Evolutionary conservation across 2,888 invertebrate genomes (phyloP).

Genomic region (Hypercompe scribonia): DNA sequence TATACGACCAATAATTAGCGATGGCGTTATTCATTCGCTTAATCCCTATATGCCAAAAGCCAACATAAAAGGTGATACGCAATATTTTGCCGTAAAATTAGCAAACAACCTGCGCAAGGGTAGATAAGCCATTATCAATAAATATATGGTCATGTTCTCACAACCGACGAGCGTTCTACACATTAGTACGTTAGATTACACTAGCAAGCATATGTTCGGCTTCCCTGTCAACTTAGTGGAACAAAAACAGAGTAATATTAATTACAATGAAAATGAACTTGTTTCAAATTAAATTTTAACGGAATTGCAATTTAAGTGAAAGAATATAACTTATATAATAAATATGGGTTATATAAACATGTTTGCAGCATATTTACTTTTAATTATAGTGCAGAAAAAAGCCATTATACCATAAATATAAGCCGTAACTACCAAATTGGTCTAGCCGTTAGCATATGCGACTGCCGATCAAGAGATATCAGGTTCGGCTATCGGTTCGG

Average conservation of each 20-base stretch:
- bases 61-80: background rate
- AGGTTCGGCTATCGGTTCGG: too few species aligned
- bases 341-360: background rate
- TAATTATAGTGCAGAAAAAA: background rate
- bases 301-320: background rate
- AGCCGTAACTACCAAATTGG: too few species aligned
- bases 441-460: too few species aligned
- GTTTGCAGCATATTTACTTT: background rate
- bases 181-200: slow-evolving; percentile 3
- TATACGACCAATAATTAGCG: background rate
- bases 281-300: background rate
- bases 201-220: background rate
- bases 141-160: background rate
- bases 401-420: background rate
- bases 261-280: background rate
- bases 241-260: background rate
- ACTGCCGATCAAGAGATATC: too few species aligned
- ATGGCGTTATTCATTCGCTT: background rate
- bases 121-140: background rate
- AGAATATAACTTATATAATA: too few species aligned
- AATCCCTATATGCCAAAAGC: background rate
- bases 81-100: background rate
- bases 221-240: background rate
- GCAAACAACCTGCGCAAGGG: background rate
- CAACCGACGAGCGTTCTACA: background rate